Evolutionary conservation across 2,113 vertebrate genomes (phyloP), one percentile per base, ranked within the genome.

Genomic region (Antennarius striatus): DNA sequence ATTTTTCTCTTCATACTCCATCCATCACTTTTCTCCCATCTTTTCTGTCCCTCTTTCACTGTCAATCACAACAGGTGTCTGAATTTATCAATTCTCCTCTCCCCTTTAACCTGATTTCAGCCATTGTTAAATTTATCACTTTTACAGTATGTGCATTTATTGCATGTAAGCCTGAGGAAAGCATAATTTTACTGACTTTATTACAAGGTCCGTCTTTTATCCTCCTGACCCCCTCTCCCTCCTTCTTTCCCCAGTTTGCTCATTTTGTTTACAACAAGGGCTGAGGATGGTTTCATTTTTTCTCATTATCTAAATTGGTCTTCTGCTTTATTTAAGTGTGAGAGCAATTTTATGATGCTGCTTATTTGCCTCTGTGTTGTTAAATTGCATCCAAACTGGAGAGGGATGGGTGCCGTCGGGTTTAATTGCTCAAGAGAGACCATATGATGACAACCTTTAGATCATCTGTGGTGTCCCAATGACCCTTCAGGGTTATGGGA

Each of bases 291-390:
- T 63, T 63, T 50, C 42, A 75, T 73, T 57, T 77, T 70, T 70
- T 12, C 70, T 70, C 47, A 49, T 71, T 63, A 80, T 72, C 68
- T 17, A 79, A 74, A 42, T 22, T 52, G 76, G 58, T 68, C 79
- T 63, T 62, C 54, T 78, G 64, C 42, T 54, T 56, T 81, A 74
- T 83, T 73, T 81, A 81, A 71, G 71, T 77, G 77, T 81, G 81
- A 83, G 77, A 79, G 81, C 61, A 69, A 73, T 87, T 87, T 82
- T n/a, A 88, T 67, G 79, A 66, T 42, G 4, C 43, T 88, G 86
- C 89, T 89, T 88, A 83, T 89, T 88, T 90, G 85, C 83, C 63
- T 84, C 73, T 88, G 83, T 84, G 83, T 88, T 81, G 71, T 82
- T 71, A 22, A 22, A 22, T 22, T 22, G 22, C 22, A 22, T 22